Evolutionary conservation across 2,888 invertebrate species (phyloP), one percentile per base, ranked within the genome.

Genomic region (Cephonodes hylas): DNA sequence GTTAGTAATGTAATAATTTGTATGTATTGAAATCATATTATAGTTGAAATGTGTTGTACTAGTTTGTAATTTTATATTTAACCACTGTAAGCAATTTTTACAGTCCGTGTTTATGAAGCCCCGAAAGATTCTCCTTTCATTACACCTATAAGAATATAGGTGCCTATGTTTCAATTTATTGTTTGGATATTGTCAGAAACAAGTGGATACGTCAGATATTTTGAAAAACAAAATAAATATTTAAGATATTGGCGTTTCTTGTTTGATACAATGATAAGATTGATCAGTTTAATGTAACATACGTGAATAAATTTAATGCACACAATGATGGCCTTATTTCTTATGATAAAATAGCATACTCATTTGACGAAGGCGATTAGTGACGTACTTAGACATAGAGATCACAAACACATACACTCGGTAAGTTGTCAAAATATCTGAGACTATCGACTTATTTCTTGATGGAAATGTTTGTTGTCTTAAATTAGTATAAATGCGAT

Each of bases 401-500:
- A 53, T 18, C 5, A 38, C 13, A 15, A 38, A 42, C n/a, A 3
- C 23, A 10, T 5, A 38, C n/a, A 38, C 15, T 45, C 15, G 18
- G 27, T 34, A 23, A 22, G 22, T 31, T 46, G 13, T 59, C 59
- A 59, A 66, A 73, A 53, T 75, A 74, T 75, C 70, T 73, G 59
- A 48, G 15, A 18, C 27, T 53, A 53, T 53, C 27, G 8, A 73
- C 74, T 67, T 70, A 75, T 81, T 78, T 76, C 79, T 77, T 75
- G 61, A 77, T 79, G 81, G 66, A 74, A 73, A 76, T 79, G 75
- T 82, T 76, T 83, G 84, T 85, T 31, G 8, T 83, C 76, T 82
- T 85, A 81, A 83, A 82, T 85, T 85, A 86, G 85, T 80, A 78
- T 84, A 81, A 82, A 78, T 80, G 79, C 84, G 83, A 83, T 85